Conservation (phyloP, 2,888 invertebrate genomes). For the Globia sparganii region DNA sequence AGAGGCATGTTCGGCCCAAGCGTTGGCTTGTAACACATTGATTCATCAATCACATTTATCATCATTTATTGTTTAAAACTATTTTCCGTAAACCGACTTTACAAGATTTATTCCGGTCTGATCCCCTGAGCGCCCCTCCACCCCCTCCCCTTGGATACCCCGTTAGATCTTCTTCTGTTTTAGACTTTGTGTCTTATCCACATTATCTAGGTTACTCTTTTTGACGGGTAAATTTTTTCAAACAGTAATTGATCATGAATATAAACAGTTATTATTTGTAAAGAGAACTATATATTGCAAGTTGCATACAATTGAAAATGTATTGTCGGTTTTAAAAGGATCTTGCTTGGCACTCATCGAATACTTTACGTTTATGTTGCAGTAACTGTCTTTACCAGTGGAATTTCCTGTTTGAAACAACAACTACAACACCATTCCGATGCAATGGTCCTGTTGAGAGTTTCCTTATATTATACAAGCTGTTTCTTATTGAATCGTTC, state of each 20-base stretch:
- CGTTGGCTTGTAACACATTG: too few relatives aligned
- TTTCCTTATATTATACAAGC: slow-evolving; percentile 13
- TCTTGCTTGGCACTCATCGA: neutral
- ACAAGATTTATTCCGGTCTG: too few relatives aligned
- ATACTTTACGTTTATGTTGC: slow-evolving; percentile 14
- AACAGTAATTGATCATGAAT: neutral
- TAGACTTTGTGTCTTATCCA: too few relatives aligned
- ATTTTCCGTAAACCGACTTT: too few relatives aligned
- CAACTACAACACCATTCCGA: slow-evolving; percentile 12
- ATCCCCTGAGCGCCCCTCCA: too few relatives aligned
- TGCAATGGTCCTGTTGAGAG: slow-evolving; percentile 22
- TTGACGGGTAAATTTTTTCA: too few relatives aligned
- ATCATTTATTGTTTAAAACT: too few relatives aligned
- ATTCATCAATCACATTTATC: too few relatives aligned
- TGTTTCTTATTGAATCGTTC: slow-evolving; percentile 21
- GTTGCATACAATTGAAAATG: neutral
- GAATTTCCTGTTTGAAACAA: slow-evolving; percentile 17
- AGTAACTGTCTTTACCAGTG: neutral
- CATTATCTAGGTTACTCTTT: too few relatives aligned
- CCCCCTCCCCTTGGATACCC: too few relatives aligned
- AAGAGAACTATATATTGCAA: neutral
- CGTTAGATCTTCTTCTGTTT: too few relatives aligned
- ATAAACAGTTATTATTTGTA: neutral
- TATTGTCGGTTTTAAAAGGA: slow-evolving; percentile 11
- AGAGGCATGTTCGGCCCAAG: too few relatives aligned